phyloP scores from a whole-genome alignment of 2,797 vertebrate genomes.

The Myotis myotis region DNA sequence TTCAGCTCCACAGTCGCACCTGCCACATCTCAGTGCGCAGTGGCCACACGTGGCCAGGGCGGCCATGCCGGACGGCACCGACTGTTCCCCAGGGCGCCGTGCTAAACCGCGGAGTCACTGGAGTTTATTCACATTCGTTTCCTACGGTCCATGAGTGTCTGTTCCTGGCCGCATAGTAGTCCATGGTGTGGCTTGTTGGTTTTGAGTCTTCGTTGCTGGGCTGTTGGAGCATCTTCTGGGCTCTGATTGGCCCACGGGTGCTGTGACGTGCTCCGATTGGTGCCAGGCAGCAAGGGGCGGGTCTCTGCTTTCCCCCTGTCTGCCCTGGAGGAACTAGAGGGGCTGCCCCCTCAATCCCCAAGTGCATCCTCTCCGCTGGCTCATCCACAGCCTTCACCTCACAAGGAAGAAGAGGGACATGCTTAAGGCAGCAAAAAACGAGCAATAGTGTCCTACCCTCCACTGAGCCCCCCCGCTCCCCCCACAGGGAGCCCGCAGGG shows the following conservation, averaged over 20 bases:
- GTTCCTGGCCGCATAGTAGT: background rate
- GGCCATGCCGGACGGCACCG: fast-evolving
- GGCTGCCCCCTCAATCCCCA: background rate
- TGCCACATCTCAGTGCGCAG: background rate
- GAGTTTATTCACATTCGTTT: background rate
- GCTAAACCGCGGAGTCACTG: background rate
- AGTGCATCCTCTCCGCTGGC: background rate
- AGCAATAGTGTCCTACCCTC: background rate
- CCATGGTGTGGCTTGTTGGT: background rate
- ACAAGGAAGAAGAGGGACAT: background rate
- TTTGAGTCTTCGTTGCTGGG: background rate
- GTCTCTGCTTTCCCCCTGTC: background rate
- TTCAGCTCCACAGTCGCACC: background rate
- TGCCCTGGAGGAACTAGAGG: background rate
- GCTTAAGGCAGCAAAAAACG: background rate
- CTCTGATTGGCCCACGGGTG: background rate
- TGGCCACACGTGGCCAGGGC: background rate
- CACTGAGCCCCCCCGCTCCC: too few relatives aligned
- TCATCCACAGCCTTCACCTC: background rate
- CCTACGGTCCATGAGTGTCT: background rate
- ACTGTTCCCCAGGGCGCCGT: background rate
- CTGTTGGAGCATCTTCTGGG: background rate
- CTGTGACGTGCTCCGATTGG: conserved; percentile 16
- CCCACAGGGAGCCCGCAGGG: background rate
- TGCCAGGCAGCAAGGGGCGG: background rate